Evolutionary conservation across 2,113 vertebrate species (phyloP).

Genomic region (Natator depressus): DNA sequence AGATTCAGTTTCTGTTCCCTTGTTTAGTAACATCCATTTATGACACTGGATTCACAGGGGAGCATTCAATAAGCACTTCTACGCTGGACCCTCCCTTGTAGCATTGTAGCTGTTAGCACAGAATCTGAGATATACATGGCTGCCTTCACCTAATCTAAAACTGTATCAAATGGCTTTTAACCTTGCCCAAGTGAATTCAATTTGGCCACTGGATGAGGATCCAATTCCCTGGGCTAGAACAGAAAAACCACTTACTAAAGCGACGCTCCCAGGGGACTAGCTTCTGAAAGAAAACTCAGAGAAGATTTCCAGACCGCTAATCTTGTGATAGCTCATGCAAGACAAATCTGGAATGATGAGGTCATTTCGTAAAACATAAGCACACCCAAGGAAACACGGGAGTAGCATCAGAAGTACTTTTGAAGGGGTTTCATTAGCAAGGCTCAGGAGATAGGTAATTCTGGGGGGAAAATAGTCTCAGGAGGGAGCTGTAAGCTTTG

Average conservation of each 20-base stretch:
- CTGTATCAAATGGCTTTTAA: constrained; percentile 69
- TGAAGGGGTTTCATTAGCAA: neutral
- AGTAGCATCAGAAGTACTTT: constrained; percentile 35
- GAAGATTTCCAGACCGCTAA: constrained; percentile 64
- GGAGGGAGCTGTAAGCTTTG: neutral
- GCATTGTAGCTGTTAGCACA: constrained; percentile 20
- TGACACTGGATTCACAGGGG: constrained; percentile 29
- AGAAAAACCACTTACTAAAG: constrained; percentile 67
- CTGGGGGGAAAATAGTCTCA: neutral
- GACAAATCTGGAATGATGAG: constrained; percentile 66
- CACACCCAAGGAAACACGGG: constrained; percentile 49
- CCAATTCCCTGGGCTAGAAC: constrained; percentile 72
- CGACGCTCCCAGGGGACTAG: constrained; percentile 40
- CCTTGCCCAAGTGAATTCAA: constrained; percentile 71
- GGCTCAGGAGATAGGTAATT: neutral
- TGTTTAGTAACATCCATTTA: constrained; percentile 50
- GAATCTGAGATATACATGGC: constrained; percentile 62
- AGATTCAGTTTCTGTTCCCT: constrained; percentile 61
- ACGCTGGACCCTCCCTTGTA: neutral
- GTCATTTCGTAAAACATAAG: constrained; percentile 45
- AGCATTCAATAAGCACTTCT: constrained; percentile 37
- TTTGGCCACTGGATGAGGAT: constrained; percentile 68
- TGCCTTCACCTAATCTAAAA: constrained; percentile 69
- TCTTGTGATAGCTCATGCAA: constrained; percentile 64
- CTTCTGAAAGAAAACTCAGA: constrained; percentile 54